phyloP scores from a whole-genome alignment of 2,888 invertebrate genomes.

The Crioceris asparagi region DNA sequence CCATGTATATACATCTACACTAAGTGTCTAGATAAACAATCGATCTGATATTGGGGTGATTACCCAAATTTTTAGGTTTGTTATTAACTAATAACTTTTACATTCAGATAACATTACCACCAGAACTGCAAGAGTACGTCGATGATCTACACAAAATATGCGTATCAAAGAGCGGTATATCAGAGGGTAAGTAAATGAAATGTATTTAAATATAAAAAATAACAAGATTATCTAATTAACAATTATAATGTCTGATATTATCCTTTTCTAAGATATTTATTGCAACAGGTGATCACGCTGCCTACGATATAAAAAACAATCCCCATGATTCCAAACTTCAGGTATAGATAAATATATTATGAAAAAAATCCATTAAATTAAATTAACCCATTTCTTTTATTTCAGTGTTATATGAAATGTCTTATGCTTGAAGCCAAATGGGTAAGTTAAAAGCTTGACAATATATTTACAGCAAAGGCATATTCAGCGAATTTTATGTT shows the following conservation, averaged over 20 bases:
- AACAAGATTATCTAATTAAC: slow-evolving; percentile 3
- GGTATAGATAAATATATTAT: slow-evolving; percentile 16
- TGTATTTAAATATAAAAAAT: neutral
- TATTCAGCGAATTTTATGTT: neutral
- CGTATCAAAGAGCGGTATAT: slow-evolving; percentile 18
- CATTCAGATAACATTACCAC: slow-evolving; percentile 21
- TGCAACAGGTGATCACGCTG: slow-evolving; percentile 21
- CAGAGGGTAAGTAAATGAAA: slow-evolving; percentile 19
- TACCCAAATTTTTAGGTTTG: too few species aligned
- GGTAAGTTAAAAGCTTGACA: slow-evolving; percentile 20
- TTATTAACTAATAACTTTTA: too few species aligned
- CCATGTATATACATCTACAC: too few species aligned
- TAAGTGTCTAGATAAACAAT: too few species aligned
- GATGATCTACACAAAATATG: slow-evolving; percentile 24
- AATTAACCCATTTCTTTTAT: slow-evolving; percentile 8
- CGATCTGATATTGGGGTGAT: too few species aligned
- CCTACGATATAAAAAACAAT: slow-evolving; percentile 23
- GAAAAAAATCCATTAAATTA: neutral
- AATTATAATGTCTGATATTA: too few species aligned
- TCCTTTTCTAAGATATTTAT: too few species aligned
- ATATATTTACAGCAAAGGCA: neutral
- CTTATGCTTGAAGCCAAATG: slow-evolving; percentile 29
- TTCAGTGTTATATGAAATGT: slow-evolving; percentile 33
- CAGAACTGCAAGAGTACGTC: slow-evolving; percentile 24
- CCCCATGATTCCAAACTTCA: slow-evolving; percentile 22